These are phyloP conservation scores for Distichodus sexfasciatus DNA, from an alignment of 2,797 vertebrate genomes.

Conservation along the genomic window DNA sequence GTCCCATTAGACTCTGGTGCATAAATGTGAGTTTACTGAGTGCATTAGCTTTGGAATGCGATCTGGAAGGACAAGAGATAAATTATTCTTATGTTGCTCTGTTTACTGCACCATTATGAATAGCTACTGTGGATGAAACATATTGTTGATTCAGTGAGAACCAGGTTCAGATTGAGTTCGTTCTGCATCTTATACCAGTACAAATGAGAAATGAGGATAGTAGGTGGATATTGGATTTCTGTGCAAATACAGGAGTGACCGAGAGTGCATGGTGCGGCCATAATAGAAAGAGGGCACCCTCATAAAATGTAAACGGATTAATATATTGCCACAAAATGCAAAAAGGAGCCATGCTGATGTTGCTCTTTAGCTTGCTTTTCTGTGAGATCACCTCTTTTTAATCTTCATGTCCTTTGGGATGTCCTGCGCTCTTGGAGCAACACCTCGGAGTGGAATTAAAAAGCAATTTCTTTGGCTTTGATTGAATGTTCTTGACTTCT, in stretches of 20 bases:
- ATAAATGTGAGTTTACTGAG: conserved; percentile 11
- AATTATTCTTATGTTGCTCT: not conserved
- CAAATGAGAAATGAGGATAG: not conserved
- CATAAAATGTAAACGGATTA: too few species aligned
- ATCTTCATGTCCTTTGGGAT: too few species aligned
- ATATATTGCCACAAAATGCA: too few species aligned
- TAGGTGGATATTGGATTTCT: too few species aligned
- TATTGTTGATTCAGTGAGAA: not conserved
- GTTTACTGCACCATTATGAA: not conserved
- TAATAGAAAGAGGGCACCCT: too few species aligned
- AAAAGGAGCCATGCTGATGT: too few species aligned
- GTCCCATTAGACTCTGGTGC: not conserved
- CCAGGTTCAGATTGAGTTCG: not conserved
- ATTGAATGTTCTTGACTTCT: not conserved
- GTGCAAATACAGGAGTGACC: too few species aligned
- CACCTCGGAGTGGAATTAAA: not conserved
- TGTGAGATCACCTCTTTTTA: not conserved
- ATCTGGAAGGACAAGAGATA: not conserved
- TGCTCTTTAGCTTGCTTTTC: too few species aligned
- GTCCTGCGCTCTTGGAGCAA: not conserved
- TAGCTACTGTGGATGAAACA: not conserved
- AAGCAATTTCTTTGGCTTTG: not conserved
- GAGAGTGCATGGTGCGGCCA: too few species aligned
- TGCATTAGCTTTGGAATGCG: too few species aligned
- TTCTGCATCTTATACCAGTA: not conserved